Conservation (phyloP, 2,113 vertebrate genomes). For the Coreoperca whiteheadi region DNA sequence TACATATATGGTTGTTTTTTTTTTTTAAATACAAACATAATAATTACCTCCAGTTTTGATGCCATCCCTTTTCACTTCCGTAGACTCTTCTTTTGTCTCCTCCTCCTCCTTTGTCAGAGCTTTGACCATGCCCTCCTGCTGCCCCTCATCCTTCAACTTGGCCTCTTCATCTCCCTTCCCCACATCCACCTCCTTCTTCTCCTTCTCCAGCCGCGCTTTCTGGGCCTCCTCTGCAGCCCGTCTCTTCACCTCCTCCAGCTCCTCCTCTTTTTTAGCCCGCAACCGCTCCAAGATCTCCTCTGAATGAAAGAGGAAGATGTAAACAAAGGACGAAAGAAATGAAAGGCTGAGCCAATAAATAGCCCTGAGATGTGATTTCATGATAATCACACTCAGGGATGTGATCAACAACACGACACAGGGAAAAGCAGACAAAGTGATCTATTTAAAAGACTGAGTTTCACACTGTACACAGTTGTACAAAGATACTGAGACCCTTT, state of each 20-base stretch:
- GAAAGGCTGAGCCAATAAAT: background rate
- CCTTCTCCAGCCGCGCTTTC: constrained; percentile 83
- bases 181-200: constrained; percentile 73
- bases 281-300: constrained; percentile 92
- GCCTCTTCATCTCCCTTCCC: constrained; percentile 82
- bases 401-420: background rate
- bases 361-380: background rate
- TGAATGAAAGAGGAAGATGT: constrained; percentile 47
- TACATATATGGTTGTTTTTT: background rate
- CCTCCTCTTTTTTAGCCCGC: constrained; percentile 89
- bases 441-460: background rate
- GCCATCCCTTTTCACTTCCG: constrained; percentile 72
- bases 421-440: background rate
- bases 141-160: constrained; percentile 77
- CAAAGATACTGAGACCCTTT: background rate
- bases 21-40: background rate
- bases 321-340: background rate
- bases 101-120: constrained; percentile 70
- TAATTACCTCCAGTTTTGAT: constrained; percentile 69
- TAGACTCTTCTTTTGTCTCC: constrained; percentile 66
- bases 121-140: constrained; percentile 79
- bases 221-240: constrained; percentile 85
- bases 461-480: background rate
- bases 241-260: constrained; percentile 87
- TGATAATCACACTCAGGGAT: background rate